These are phyloP conservation scores for Caenorhabditis panamensis DNA, from an alignment of 2,888 invertebrate genomes.

Conservation along the genomic window DNA sequence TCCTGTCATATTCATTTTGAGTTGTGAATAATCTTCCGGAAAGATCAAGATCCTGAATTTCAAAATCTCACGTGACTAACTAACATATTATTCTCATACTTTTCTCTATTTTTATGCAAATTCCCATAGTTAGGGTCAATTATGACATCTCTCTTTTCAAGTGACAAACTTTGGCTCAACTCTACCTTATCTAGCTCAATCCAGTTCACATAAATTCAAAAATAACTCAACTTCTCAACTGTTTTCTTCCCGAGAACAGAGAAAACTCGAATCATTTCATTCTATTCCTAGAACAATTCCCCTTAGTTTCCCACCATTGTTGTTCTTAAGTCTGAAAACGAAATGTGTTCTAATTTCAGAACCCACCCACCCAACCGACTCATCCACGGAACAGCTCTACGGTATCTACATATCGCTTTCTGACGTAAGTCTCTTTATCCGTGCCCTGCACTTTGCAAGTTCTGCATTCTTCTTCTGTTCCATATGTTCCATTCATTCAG, in stretches of 20 bases:
- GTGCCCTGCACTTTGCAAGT: conserved; percentile 9
- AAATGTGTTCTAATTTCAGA: conserved; percentile 32
- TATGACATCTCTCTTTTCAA: not conserved
- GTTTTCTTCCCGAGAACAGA: too few relatives aligned
- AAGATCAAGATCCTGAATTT: too few relatives aligned
- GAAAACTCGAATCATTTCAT: not conserved
- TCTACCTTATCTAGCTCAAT: too few relatives aligned
- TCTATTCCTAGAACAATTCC: too few relatives aligned
- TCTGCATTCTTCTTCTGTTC: not conserved
- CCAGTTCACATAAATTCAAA: too few relatives aligned
- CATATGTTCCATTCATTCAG: not conserved
- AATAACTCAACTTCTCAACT: not conserved
- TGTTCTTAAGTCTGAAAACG: not conserved
- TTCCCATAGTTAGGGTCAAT: conserved; percentile 5
- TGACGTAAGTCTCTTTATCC: conserved; percentile 44
- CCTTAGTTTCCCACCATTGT: not conserved
- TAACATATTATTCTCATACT: not conserved
- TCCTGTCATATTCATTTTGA: not conserved
- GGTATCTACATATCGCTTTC: conserved; percentile 41
- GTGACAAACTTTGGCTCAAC: too few relatives aligned
- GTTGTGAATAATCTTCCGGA: not conserved
- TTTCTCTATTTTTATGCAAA: not conserved
- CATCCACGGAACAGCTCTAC: conserved; percentile 38
- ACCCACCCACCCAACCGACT: conserved; percentile 20
- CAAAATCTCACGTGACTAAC: not conserved